Evolutionary conservation across 2,797 vertebrate genomes (phyloP).

Genomic region (Anguilla marmorata): DNA sequence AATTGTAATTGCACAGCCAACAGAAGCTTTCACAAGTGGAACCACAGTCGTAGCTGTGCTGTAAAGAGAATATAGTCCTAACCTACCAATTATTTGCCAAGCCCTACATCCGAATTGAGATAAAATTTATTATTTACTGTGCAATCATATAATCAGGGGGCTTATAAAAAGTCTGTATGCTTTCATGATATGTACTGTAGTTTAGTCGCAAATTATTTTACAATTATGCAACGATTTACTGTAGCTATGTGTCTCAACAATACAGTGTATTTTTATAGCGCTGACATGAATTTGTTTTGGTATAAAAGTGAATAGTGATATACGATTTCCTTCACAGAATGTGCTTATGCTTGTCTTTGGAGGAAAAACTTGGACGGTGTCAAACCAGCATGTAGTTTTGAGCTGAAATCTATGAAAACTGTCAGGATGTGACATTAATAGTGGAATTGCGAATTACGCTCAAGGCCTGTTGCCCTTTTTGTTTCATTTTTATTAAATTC

Average conservation of each 20-base stretch:
- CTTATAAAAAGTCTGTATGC: neutral
- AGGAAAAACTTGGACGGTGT: neutral
- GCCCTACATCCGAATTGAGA: neutral
- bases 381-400: neutral
- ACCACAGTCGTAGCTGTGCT: too few relatives aligned
- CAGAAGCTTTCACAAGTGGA: too few relatives aligned
- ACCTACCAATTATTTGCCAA: neutral
- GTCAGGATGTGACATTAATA: slow-evolving; percentile 7
- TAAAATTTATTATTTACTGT: neutral
- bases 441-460: slow-evolving; percentile 31
- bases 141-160: neutral
- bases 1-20: too few relatives aligned
- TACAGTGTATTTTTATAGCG: neutral
- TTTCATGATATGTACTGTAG: neutral
- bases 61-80: too few relatives aligned
- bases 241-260: neutral
- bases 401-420: neutral
- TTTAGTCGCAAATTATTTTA: neutral
- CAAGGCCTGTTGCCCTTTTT: neutral
- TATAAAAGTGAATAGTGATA: neutral
- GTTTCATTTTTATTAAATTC: slow-evolving; percentile 15
- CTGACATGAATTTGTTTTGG: neutral
- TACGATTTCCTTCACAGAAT: neutral
- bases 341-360: neutral
- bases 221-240: neutral